Evolutionary conservation across 2,888 invertebrate species (phyloP).

Genomic region (Dolichomitus sp.): DNA sequence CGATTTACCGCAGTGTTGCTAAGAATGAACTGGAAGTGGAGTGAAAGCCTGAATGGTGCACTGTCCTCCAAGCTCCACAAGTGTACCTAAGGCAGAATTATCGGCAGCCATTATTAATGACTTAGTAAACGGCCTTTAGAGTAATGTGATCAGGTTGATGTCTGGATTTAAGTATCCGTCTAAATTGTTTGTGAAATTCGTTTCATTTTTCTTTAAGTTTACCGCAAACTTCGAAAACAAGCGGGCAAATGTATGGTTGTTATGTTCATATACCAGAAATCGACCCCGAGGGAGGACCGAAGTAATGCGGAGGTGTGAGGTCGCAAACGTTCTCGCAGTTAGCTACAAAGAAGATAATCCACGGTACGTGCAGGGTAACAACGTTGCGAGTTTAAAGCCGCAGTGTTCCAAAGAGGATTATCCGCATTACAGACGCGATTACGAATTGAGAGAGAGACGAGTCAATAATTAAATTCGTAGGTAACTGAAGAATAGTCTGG

Average conservation of each 20-base stretch:
- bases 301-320: not conserved
- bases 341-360: constrained; percentile 52
- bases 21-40: constrained; percentile 35
- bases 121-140: not conserved
- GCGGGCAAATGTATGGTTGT: not conserved
- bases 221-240: not conserved
- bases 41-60: constrained; percentile 2
- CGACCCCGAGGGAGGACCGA: not conserved
- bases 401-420: constrained; percentile 35
- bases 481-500: not conserved
- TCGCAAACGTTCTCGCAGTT: constrained; percentile 35
- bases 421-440: constrained; percentile 48
- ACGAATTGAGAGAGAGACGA: constrained; percentile 28
- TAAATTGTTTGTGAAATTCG: not conserved
- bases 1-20: constrained; percentile 52
- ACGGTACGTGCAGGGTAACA: constrained; percentile 37
- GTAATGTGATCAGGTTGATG: not conserved
- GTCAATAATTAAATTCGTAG: constrained; percentile 50
- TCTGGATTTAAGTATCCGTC: not conserved
- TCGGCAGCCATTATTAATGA: not conserved
- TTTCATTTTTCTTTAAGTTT: not conserved
- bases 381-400: constrained; percentile 43
- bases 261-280: not conserved
- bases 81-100: not conserved
- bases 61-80: not conserved